Conservation (phyloP, 2,888 invertebrate genomes). For the Exephanes ischioxanthus region DNA sequence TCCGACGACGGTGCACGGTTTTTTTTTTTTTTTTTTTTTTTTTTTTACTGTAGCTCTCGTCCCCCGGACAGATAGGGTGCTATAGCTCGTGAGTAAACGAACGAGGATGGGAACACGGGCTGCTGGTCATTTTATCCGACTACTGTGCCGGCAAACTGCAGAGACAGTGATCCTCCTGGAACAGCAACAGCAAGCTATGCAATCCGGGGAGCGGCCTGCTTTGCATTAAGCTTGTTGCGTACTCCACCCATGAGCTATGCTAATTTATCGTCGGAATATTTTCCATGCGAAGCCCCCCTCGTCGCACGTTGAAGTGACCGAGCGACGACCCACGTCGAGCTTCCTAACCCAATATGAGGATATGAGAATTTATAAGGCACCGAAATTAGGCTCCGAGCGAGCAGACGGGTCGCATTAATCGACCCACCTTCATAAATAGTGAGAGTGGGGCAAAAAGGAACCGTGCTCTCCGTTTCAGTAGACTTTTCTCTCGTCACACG, state of each 20-base stretch:
- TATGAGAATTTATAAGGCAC: background rate
- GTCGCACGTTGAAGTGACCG: background rate
- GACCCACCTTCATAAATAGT: too few species aligned
- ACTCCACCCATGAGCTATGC: conserved; percentile 60
- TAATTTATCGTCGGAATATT: conserved; percentile 75
- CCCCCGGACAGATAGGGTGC: conserved; percentile 31
- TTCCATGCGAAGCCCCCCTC: conserved; percentile 69
- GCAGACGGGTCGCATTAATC: background rate
- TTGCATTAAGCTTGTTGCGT: conserved; percentile 75
- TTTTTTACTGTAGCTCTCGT: conserved; percentile 18
- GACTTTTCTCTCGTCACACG: too few species aligned
- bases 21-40: conserved; percentile 58
- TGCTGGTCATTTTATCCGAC: conserved; percentile 9
- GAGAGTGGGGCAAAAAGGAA: too few species aligned
- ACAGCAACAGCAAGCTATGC: conserved; percentile 42
- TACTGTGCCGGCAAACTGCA: conserved; percentile 18
- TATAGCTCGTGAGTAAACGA: conserved; percentile 48
- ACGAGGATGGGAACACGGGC: conserved; percentile 46
- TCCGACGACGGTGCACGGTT: conserved; percentile 17
- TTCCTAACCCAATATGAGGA: background rate
- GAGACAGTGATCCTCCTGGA: conserved; percentile 29
- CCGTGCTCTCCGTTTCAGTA: too few species aligned
- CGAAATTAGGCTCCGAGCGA: background rate
- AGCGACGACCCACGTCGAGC: background rate
- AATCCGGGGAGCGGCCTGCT: conserved; percentile 64